Base-by-base conservation (phyloP, 2,113 vertebrate species). In the Ranitomeya variabilis region DNA sequence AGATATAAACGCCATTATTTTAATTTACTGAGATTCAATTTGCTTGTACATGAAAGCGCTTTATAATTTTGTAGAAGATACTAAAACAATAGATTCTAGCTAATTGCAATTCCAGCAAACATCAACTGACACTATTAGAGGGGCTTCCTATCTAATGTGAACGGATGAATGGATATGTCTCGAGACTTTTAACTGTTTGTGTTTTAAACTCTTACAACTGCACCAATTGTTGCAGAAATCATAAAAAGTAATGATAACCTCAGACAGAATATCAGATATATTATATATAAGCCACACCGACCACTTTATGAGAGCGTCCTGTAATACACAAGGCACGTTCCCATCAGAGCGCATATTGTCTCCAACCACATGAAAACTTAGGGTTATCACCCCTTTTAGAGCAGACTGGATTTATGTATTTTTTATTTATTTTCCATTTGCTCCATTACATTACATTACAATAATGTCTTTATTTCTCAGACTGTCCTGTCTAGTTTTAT, bases 81-180 rank as follows among this genome's bases (percentile, higher is more conserved):
- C 81, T 66, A 83, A 83, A 67, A 83, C 45, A 84, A 66, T 15
- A 54, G 45, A 54, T 69, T 69, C 15, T 66, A 19, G 64, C 51
- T 85, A 85, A 85, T 85, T 85, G 66, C 66, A 73, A 26, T 85
- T 85, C 60, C 64, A 71, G 45, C 83, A 84, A 84, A 69, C 51
- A 83, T 69, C 31, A 51, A 7, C 19, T 51, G 7, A 10, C 15
- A 71, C 73, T n/a, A 62, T 85, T 71, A 85, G 52, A 15, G 23
- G 67, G 16, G 66, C 57, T 57, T 71, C 9, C 83, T 45, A 54
- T 52, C 45, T 85, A 55, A 73, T 55, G 66, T 85, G 52, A 55
- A 73, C 9, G 51, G 23, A 51, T 85, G 52, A 55, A 73, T 15
- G 51, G 16, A 55, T 60, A 51, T 21, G 19, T 76, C 45, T 85